These are phyloP conservation scores for Pasiphila rectangulata DNA, from an alignment of 2,888 invertebrate genomes.

Conservation along the genomic window DNA sequence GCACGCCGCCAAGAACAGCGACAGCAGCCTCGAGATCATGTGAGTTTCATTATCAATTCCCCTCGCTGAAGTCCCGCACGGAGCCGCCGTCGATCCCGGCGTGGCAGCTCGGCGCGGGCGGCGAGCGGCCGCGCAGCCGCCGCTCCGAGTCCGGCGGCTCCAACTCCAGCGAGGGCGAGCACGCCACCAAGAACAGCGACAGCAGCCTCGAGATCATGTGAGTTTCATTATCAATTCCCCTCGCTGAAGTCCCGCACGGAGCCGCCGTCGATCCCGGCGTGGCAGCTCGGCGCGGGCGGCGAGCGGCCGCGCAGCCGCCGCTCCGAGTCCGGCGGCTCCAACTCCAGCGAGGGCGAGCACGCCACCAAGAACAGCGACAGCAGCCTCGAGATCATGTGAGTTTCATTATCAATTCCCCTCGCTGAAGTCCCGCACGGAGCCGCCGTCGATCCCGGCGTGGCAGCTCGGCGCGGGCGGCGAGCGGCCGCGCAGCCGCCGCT, in stretches of 20 bases:
- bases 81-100: constrained; percentile 88
- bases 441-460: constrained; percentile 90
- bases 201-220: constrained; percentile 88
- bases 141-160: constrained; percentile 84
- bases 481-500: constrained; percentile 86
- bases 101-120: constrained; percentile 86
- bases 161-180: constrained; percentile 86
- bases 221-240: constrained; percentile 46
- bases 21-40: constrained; percentile 88
- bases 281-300: constrained; percentile 85
- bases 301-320: constrained; percentile 87
- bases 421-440: constrained; percentile 80
- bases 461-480: constrained; percentile 83
- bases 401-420: constrained; percentile 15
- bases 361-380: constrained; percentile 88
- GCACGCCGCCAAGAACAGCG: constrained; percentile 87
- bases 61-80: constrained; percentile 76
- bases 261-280: constrained; percentile 88
- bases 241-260: constrained; percentile 80
- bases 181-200: constrained; percentile 87
- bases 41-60: constrained; percentile 60
- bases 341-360: constrained; percentile 86
- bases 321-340: constrained; percentile 84
- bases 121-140: constrained; percentile 85
- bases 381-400: constrained; percentile 87